Base-by-base conservation (phyloP, 1,140 invertebrate genomes). In the Littorina saxatilis region DNA sequence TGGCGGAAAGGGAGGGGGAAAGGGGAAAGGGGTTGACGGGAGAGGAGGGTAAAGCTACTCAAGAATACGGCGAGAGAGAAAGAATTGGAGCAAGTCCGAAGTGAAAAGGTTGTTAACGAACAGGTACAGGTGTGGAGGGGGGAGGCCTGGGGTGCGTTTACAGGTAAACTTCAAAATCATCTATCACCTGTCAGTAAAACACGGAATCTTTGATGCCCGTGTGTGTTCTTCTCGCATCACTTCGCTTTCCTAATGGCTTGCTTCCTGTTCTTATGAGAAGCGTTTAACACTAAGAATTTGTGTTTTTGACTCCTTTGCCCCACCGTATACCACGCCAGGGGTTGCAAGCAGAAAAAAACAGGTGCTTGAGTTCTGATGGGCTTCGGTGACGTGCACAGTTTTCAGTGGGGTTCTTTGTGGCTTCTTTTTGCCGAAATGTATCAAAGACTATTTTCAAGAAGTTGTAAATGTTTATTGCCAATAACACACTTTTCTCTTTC, bases 121-220 rank as follows among this genome's bases (percentile, higher is more conserved):
- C 58, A 63, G n/a, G 58, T 66, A 32, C 66, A 68, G 66, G 29
- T 68, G 66, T 68, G 32, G 17, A 68, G 35, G 29, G 27, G 15
- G 20, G 29, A 17, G 37, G n/a, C n/a, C n/a, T n/a, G n/a, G n/a
- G n/a, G n/a, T n/a, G n/a, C n/a, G n/a, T n/a, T n/a, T n/a, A n/a
- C 15, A 29, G 37, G 37, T 29, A 27, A 68, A 68, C 66, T 68
- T 68, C 66, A 68, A 68, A 68, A 68, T 32, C 66, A 35, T 4
- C 66, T 17, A 68, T 68, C 66, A 68, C 66, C 66, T 68, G 66
- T 68, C 66, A 17, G 27, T 37, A 37, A 27, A 29, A 35, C 66
- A 17, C 29, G 29, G 23, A 32, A 29, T 68, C 37, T 63, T 68
- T 68, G 66, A 68, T 35, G 66, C 66, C 43, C 43, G 43, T 68